Base-by-base conservation (phyloP, 2,113 vertebrate genomes). In the Vulpes vulpes region DNA sequence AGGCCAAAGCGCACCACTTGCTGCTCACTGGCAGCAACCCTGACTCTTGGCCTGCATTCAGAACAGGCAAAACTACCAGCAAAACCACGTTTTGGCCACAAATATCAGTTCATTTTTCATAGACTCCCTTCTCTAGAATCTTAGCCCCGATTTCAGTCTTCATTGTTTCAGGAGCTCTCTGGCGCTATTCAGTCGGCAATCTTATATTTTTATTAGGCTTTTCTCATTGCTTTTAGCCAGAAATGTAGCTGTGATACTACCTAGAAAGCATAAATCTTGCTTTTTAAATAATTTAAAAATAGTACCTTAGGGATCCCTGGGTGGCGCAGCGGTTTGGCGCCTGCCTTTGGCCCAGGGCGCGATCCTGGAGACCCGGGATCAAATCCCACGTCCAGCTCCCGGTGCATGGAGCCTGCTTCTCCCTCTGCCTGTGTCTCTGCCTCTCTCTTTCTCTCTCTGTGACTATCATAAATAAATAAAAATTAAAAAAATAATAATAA, bases 231-330 rank as follows among this genome's bases (percentile, higher is more conserved):
- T 88, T 62, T 91, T 55, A 83, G 55, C 19, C 19, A 83, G 32
- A 15, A 78, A 4, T 71, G 9, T 35, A 51, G 8, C 14, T 82
- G 43, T 35, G 87, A 12, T n/a, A 49, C 76, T 71, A 95, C 64
- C 57, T 84, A 30, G n/a, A 83, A 96, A 79, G 43, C 3, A 0
- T 67, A 55, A 49, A 5, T 27, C 84, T 85, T 81, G 38, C n/a
- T 95, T 92, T 71, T 49, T 38, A 93, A 62, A 38, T 87, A 81
- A 87, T 57, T 95, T 81, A 0, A 49, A 96, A 95, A 86, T 49
- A 82, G 35, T 74, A 73, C 5, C 59, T 80, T 74, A 89, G 35
- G 35, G 35, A 35, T 35, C 35, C 35, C 35, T 35, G 35, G 35
- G 35, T 35, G 35, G 35, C 2, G 35, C 35, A 35, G 35, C 35